Evolutionary conservation across 2,888 invertebrate species (phyloP).

Genomic region (Euplagia quadripunctaria): DNA sequence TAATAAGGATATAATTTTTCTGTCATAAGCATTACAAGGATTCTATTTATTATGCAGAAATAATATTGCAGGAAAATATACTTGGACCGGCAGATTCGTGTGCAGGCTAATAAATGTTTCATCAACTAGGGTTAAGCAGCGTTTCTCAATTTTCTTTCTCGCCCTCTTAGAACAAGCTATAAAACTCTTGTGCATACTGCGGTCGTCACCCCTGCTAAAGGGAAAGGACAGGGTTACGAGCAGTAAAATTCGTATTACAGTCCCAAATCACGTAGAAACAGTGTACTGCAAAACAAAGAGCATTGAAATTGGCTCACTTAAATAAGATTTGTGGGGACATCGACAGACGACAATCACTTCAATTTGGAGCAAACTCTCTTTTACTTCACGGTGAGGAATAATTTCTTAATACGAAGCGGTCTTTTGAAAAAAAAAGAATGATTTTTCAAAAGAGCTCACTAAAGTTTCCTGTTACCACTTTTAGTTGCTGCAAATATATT

Average conservation of each 20-base stretch:
- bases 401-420: background rate
- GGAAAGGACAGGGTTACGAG: constrained; percentile 21
- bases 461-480: background rate
- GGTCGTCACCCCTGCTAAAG: constrained; percentile 21
- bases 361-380: background rate
- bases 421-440: background rate
- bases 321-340: constrained; percentile 9
- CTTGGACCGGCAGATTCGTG: background rate
- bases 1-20: background rate
- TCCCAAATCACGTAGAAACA: constrained; percentile 25
- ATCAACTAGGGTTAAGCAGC: constrained; percentile 10
- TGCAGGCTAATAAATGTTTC: constrained; percentile 25
- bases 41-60: background rate
- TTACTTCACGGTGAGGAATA: background rate
- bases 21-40: background rate
- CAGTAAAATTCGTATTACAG: constrained; percentile 26
- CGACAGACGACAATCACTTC: constrained; percentile 5
- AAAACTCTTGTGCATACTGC: constrained; percentile 32
- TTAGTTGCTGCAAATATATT: background rate
- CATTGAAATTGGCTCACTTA: constrained; percentile 19
- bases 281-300: constrained; percentile 23
- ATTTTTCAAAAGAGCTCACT: background rate
- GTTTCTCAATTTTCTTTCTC: constrained; percentile 26
- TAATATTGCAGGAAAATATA: background rate
- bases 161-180: constrained; percentile 27